Percentiles rank a stretch among this genome's conserved stretches.
phyloP scores from a whole-genome alignment of 2,113 vertebrate genomes.

The Urocitellus parryii region DNA sequence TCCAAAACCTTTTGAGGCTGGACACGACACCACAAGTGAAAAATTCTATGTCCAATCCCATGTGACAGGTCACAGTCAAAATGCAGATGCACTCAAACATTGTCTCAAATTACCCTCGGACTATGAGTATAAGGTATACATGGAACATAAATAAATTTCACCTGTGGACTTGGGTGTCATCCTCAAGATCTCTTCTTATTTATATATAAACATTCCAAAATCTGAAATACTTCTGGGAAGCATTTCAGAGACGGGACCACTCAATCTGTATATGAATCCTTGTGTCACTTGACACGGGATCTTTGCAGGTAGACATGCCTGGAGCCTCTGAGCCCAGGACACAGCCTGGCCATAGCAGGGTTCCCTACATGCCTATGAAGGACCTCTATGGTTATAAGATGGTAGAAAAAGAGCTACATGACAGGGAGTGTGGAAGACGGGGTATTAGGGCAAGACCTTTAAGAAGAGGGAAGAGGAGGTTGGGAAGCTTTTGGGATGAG shows the following conservation, averaged over 20 bases:
- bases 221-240: not conserved
- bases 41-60: not conserved
- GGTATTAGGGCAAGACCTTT: not conserved
- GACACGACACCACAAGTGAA: not conserved
- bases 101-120: not conserved
- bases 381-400: not conserved
- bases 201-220: not conserved
- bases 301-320: not conserved
- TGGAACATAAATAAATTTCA: not conserved
- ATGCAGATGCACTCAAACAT: not conserved
- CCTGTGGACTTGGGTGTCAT: no score
- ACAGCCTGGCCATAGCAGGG: not conserved
- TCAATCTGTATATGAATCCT: not conserved
- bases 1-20: not conserved
- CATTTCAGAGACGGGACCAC: not conserved
- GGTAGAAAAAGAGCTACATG: not conserved
- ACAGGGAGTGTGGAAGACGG: not conserved
- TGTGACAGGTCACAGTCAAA: not conserved
- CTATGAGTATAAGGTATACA: not conserved
- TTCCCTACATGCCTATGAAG: not conserved
- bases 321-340: not conserved
- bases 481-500: not conserved
- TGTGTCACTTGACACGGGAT: not conserved
- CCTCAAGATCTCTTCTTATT: not conserved
- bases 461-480: not conserved